Evolutionary conservation across 1,140 invertebrate genomes (phyloP).

Genomic region (Pseudomyrmex dendroicus): DNA sequence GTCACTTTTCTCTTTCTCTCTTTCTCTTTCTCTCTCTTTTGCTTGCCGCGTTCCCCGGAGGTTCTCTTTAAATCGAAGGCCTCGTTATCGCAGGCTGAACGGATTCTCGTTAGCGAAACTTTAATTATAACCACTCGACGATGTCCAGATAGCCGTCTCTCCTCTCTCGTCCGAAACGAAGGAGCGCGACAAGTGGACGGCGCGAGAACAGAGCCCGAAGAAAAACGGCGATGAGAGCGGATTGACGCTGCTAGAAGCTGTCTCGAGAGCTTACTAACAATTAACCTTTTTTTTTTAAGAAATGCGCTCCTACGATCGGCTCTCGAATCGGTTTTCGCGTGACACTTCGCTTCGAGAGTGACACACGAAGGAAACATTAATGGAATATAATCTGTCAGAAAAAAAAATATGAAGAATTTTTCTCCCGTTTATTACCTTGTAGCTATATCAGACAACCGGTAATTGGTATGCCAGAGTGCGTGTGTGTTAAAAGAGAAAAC

Average conservation of each 20-base stretch:
- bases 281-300: conserved; percentile 53
- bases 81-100: conserved; percentile 74
- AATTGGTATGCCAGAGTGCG: not conserved
- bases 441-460: conserved; percentile 4
- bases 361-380: not conserved
- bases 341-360: conserved; percentile 8
- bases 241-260: conserved; percentile 31
- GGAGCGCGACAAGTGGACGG: conserved; percentile 43
- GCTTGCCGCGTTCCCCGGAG: conserved; percentile 39
- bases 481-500: not conserved
- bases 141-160: conserved; percentile 64
- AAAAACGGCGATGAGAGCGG: conserved; percentile 48
- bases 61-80: conserved; percentile 74
- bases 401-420: conserved; percentile 1
- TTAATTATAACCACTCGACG: conserved; percentile 75
- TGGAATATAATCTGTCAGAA: not conserved
- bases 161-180: conserved; percentile 34
- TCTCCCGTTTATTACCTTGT: not conserved
- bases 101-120: conserved; percentile 76
- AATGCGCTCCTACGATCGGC: not conserved
- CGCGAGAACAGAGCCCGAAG: conserved; percentile 2
- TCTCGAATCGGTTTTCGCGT: not conserved
- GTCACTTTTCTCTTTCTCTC: conserved; percentile 10
- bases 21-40: conserved; percentile 18
- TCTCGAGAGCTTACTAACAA: conserved; percentile 60